Conservation (phyloP, 2,797 vertebrate species). For the Vespertilio murinus region DNA sequence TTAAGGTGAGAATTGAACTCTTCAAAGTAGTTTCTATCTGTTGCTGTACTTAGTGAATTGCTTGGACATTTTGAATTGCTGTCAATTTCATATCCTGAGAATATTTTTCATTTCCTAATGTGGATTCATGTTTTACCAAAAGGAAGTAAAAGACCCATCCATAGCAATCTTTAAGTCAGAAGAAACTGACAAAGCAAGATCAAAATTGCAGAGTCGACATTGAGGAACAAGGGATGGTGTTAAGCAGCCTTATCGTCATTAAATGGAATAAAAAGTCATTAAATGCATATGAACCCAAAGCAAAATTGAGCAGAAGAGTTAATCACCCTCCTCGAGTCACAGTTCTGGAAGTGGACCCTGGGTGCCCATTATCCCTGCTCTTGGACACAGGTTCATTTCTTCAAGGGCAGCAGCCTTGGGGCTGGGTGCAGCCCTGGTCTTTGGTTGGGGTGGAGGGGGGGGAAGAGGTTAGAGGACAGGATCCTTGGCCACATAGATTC, state of each 20-base stretch:
- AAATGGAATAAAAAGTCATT: constrained; percentile 59
- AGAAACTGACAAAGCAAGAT: constrained; percentile 50
- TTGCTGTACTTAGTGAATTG: background rate
- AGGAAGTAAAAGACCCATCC: background rate
- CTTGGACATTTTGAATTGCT: background rate
- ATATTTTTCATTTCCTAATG: constrained; percentile 15
- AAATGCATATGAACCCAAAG: constrained; percentile 55
- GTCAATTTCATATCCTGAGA: background rate
- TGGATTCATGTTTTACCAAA: background rate
- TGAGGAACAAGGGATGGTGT: constrained; percentile 29
- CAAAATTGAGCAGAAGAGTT: constrained; percentile 54
- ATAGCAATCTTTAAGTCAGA: constrained; percentile 20
- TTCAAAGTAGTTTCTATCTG: background rate
- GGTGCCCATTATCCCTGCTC: constrained; percentile 14
- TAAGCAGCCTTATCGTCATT: constrained; percentile 45
- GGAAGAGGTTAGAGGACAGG: background rate
- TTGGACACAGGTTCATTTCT: background rate
- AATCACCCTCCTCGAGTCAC: constrained; percentile 58
- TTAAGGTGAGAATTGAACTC: constrained; percentile 32
- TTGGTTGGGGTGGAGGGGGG: background rate
- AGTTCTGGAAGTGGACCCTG: constrained; percentile 50
- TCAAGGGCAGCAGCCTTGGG: constrained; percentile 39
- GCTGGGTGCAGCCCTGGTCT: background rate
- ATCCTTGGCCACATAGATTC: background rate
- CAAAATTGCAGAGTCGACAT: constrained; percentile 46